Conservation (phyloP, 1,140 invertebrate genomes). For the Micrasema longulum region DNA sequence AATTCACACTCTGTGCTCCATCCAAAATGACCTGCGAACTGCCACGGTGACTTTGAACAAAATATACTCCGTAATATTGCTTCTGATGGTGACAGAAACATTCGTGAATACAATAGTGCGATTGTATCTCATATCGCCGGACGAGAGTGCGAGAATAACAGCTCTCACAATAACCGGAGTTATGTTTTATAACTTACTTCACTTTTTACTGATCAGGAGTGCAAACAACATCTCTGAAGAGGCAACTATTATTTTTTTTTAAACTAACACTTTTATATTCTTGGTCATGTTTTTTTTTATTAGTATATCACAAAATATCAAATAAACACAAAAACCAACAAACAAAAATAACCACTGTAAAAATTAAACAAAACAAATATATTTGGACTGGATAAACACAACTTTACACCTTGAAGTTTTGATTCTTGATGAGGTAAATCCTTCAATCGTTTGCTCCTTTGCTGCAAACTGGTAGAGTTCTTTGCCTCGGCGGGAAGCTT, state of each 20-base stretch:
- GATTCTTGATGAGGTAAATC: too few relatives aligned
- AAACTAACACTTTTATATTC: too few relatives aligned
- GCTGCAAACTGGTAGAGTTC: too few relatives aligned
- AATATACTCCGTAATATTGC: slow-evolving; percentile 29
- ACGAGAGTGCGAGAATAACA: slow-evolving; percentile 2
- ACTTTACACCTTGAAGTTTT: too few relatives aligned
- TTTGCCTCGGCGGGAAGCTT: too few relatives aligned
- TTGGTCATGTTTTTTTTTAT: too few relatives aligned
- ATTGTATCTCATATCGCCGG: slow-evolving; percentile 29
- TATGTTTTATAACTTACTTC: slow-evolving; percentile 18
- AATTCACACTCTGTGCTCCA: slow-evolving; percentile 29
- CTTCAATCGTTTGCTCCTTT: too few relatives aligned
- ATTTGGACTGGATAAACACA: too few relatives aligned
- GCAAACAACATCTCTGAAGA: slow-evolving; percentile 21
- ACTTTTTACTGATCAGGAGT: slow-evolving; percentile 20
- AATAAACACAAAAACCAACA: too few relatives aligned
- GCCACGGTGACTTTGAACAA: slow-evolving; percentile 15
- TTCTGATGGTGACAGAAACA: slow-evolving; percentile 18
- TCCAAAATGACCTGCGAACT: slow-evolving; percentile 26
- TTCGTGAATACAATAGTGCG: slow-evolving; percentile 37
- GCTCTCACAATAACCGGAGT: slow-evolving; percentile 9
- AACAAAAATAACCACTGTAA: too few relatives aligned
- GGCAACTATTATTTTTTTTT: slow-evolving; percentile 19
- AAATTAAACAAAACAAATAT: too few relatives aligned
- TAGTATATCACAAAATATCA: too few relatives aligned